Base-by-base conservation (phyloP, 2,888 invertebrate genomes). In the Tenthredo mesomela region DNA sequence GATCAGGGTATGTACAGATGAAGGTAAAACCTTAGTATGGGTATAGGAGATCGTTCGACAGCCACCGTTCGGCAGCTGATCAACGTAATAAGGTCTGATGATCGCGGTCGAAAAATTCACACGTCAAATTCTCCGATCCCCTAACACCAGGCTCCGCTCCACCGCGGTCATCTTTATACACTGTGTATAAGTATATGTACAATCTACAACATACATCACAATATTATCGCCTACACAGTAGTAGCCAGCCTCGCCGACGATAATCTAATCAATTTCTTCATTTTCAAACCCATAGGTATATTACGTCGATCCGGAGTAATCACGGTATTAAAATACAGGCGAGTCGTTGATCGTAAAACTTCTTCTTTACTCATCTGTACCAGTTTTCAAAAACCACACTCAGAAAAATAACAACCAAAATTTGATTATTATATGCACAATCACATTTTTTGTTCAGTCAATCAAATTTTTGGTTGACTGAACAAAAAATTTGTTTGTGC, bases 31-130 rank as follows among this genome's bases (percentile, higher is more conserved):
- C 18, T 15, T 15, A 1, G 43, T 21, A 43, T 21, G n/a, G 40
- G 21, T 67, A 33, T 47, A 77, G 47, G 12, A 77, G 82, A 73
- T 84, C 70, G 71, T 80, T 73, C 75, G 67, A 78, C 71, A 75
- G 87, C 86, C 87, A 86, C 87, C 86, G 87, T 86, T 86, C 88
- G 86, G 88, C 87, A 87, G 88, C 88, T 77, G 85, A 85, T 80
- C 86, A 82, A 84, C 54, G 86, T 86, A 85, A 86, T 88, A 88
- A 89, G 89, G 87, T 85, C 85, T 86, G 86, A 88, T 88, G 88
- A 89, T 50, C 87, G 87, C 77, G 85, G 70, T 86, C 83, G 87
- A 86, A 87, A 85, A 88, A 88, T 88, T 88, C 88, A 88, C 87
- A 86, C 87, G 85, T 87, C 40, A 58, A 80, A 80, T 50, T 67